Base-by-base conservation (phyloP, 1,140 invertebrate species). In the Pseudomyrmex pallidus region DNA sequence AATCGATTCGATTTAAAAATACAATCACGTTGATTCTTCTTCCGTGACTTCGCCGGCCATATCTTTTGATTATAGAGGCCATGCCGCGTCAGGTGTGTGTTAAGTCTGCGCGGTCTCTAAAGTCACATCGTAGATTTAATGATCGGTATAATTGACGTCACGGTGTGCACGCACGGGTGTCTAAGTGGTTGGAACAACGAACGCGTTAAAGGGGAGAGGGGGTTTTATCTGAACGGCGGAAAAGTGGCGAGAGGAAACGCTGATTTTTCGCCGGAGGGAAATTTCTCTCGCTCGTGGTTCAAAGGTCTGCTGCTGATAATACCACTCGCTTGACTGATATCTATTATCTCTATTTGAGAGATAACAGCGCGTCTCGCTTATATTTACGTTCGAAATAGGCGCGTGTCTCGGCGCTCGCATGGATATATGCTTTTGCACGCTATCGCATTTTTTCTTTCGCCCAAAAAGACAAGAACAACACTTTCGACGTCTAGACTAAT, bases 261-360 rank as follows among this genome's bases (percentile, higher is more conserved):
- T 9, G 66, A 84, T 46, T 87, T 85, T 89, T 85, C 80, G 46
- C 63, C 35, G 56, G 5, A 35, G 52, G 35, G 35, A 48, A 77
- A 48, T 46, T 54, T 73, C 61, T 83, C 78, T 50, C 77, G 77
- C 54, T 50, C 77, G 74, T 54, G 85, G 90, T 85, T 85, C 89
- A 90, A 90, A 90, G 89, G 87, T 89, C 67, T 25, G 22, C 50
- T 2, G 9, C 15, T 22, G 90, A 90, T 90, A 88, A 82, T 74
- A 62, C 25, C 48, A 62, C 35, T 56, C 44, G n/a, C 62, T 83
- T 10, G 62, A 35, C 73, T 70, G 77, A 82, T 63, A 84, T 86
- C 56, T 61, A 73, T 20, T 63, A 84, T 86, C 56, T 61, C 64
- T 20, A 78, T 17, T 83, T 59, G 64, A 56, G 17, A 22, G 87